Evolutionary conservation across 2,888 invertebrate genomes (phyloP).

Genomic region (Candidula unifasciata): DNA sequence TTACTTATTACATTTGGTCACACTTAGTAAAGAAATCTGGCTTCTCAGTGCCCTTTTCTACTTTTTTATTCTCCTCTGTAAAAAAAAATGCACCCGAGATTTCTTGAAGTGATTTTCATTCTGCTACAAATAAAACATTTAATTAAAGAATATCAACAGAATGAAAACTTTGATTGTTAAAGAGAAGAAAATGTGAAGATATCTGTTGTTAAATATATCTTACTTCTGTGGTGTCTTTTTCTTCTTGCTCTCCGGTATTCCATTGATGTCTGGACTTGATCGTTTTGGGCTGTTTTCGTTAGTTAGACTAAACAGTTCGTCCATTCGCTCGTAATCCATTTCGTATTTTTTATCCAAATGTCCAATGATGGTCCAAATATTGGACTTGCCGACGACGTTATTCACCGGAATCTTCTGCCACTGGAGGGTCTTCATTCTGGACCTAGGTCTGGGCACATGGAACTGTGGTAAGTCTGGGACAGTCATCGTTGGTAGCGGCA

Average conservation of each 20-base stretch:
- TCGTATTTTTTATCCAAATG: constrained; percentile 69
- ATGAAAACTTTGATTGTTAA: not conserved
- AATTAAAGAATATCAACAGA: no score
- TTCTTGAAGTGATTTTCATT: no score
- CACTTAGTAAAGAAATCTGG: no score
- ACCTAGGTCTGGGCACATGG: constrained; percentile 92
- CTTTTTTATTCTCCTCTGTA: not conserved
- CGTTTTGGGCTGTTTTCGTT: constrained; percentile 43
- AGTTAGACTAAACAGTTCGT: constrained; percentile 72
- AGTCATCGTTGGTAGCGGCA: constrained; percentile 61
- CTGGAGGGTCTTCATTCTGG: constrained; percentile 97
- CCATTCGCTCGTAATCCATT: constrained; percentile 75
- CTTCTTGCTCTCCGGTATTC: constrained; percentile 67
- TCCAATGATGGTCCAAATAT: constrained; percentile 89
- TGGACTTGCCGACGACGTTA: constrained; percentile 91
- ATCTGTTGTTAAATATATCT: constrained; percentile 37
- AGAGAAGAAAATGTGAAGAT: not conserved
- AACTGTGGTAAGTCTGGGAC: constrained; percentile 71
- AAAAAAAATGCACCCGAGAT: no score
- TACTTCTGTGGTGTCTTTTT: constrained; percentile 75
- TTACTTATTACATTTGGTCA: no score
- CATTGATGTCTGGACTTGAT: constrained; percentile 34
- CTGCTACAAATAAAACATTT: no score
- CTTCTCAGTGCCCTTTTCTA: not conserved
- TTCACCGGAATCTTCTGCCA: constrained; percentile 94